Evolutionary conservation across 2,888 invertebrate genomes (phyloP).

Genomic region (Sinopyrophorus schimmeli): DNA sequence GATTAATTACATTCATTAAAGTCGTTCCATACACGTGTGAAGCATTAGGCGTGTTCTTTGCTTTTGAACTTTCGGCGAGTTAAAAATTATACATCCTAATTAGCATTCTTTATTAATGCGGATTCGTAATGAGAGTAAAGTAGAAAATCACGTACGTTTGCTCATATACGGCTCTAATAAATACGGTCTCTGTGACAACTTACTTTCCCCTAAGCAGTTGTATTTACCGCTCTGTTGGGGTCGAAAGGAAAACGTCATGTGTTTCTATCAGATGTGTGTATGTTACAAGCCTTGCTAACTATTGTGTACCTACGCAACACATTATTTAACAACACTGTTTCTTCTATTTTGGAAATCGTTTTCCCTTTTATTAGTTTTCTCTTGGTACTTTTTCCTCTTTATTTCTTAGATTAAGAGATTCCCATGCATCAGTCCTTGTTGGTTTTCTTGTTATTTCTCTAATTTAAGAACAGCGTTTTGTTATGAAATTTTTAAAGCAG

Average conservation of each 20-base stretch:
- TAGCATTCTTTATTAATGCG: conserved; percentile 19
- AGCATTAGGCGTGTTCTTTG: conserved; percentile 13
- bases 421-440: too few relatives aligned
- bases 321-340: too few relatives aligned
- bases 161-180: conserved; percentile 25
- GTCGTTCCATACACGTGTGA: conserved; percentile 16
- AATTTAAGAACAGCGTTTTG: too few relatives aligned
- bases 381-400: too few relatives aligned
- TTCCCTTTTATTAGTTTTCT: too few relatives aligned
- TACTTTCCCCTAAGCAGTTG: conserved; percentile 31
- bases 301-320: too few relatives aligned
- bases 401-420: too few relatives aligned
- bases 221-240: conserved; percentile 32
- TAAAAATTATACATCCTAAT: conserved; percentile 22
- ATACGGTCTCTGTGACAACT: conserved; percentile 28
- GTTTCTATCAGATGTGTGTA: too few relatives aligned
- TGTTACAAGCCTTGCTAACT: too few relatives aligned
- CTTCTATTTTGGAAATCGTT: too few relatives aligned
- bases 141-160: conserved; percentile 30
- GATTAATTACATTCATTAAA: conserved; percentile 21
- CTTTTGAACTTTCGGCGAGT: conserved; percentile 1
- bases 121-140: conserved; percentile 24
- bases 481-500: too few relatives aligned
- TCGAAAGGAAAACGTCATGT: conserved; percentile 32
- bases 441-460: too few relatives aligned